phyloP scores from a whole-genome alignment of 1,140 invertebrate species.

The Drosophila teissieri region DNA sequence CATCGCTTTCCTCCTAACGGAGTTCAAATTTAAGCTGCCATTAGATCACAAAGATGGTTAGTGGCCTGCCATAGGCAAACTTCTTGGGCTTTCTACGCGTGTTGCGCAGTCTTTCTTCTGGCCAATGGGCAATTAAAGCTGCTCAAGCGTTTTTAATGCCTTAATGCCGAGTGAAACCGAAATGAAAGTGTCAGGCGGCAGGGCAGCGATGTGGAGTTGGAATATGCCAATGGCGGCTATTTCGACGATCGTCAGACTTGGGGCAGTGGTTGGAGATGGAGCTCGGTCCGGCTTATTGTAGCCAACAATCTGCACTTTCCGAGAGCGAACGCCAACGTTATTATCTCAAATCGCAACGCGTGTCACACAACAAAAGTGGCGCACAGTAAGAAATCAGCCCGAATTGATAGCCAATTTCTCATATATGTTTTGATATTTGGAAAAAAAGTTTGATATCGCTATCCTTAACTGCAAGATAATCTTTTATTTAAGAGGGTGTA shows the following conservation, averaged over 20 bases:
- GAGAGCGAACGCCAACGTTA: constrained; percentile 41
- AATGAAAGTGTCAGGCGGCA: constrained; percentile 70
- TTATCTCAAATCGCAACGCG: constrained; percentile 66
- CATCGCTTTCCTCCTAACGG: not conserved
- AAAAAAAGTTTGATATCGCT: no score
- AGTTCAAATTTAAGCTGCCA: constrained; percentile 4
- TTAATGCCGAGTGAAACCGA: constrained; percentile 80
- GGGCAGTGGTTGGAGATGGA: constrained; percentile 11
- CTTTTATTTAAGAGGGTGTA: no score
- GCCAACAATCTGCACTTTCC: constrained; percentile 38
- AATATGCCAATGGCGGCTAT: constrained; percentile 6
- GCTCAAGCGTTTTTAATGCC: constrained; percentile 78
- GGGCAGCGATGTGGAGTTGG: constrained; percentile 47
- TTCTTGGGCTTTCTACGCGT: constrained; percentile 65
- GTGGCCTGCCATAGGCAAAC: constrained; percentile 25
- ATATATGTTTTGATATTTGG: no score
- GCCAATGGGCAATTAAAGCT: constrained; percentile 76
- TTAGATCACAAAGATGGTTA: constrained; percentile 10
- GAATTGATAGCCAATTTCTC: not conserved
- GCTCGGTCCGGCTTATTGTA: constrained; percentile 38
- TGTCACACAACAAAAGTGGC: constrained; percentile 44
- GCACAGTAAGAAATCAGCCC: not conserved
- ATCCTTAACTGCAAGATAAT: no score
- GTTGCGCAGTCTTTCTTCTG: constrained; percentile 36
- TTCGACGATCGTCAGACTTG: constrained; percentile 5